A percentile compares a stretch with the other conserved stretches of the same genome.
Evolutionary conservation across 1,140 invertebrate species (phyloP).

Genomic region (Aphelinus certus): DNA sequence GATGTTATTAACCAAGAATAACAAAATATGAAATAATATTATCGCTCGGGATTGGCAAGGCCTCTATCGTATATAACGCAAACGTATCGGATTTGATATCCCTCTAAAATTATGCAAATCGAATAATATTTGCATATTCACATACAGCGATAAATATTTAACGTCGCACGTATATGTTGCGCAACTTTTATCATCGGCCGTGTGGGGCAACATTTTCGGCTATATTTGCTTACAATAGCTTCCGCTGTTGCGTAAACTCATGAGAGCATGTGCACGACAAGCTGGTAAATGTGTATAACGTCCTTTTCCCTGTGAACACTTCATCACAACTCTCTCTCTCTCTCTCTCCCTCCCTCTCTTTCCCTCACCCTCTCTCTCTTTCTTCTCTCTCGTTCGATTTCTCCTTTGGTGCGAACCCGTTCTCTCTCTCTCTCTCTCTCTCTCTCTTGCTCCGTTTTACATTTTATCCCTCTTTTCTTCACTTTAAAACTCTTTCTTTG

Average conservation of each 20-base stretch:
- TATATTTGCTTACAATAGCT: neutral
- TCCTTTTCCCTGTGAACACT: too few relatives aligned
- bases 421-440: too few relatives aligned
- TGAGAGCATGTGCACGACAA: too few relatives aligned
- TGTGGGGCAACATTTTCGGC: neutral
- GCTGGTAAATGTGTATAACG: too few relatives aligned
- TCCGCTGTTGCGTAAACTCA: neutral
- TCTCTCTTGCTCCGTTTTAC: neutral
- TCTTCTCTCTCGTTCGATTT: too few relatives aligned
- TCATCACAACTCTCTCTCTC: too few relatives aligned
- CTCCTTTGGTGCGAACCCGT: too few relatives aligned
- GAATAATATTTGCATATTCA: conserved; percentile 29
- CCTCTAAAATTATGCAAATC: conserved; percentile 11
- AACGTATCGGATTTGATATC: neutral
- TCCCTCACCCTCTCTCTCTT: too few relatives aligned
- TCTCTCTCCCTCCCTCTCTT: too few relatives aligned
- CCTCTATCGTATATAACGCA: neutral
- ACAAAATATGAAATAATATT: conserved; percentile 15
- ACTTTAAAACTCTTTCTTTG: conserved; percentile 14
- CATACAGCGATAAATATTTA: neutral
- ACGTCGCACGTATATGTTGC: neutral
- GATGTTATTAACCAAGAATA: too few relatives aligned
- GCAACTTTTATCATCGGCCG: conserved; percentile 7
- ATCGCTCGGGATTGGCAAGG: conserved; percentile 1
- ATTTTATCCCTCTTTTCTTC: neutral